A percentile compares a stretch with the other conserved stretches of the same genome.
Conservation (phyloP, 1,140 invertebrate genomes). For the Calliopsis andreniformis region DNA sequence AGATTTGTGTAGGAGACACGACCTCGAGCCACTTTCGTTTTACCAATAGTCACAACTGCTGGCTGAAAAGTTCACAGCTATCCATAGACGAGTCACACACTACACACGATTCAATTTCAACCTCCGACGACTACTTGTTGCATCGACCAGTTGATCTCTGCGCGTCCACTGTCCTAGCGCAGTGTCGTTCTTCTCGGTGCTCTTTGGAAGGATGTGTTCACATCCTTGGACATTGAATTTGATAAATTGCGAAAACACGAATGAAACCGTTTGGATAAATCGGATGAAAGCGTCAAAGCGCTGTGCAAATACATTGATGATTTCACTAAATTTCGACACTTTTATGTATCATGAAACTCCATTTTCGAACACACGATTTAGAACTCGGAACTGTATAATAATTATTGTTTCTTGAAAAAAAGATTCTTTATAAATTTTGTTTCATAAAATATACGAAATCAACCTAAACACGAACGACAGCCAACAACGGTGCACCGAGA, state of each 20-base stretch:
- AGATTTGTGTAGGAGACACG: slow-evolving; percentile 38
- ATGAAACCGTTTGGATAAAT: not conserved
- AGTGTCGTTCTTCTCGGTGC: not conserved
- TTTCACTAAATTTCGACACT: not conserved
- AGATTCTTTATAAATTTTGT: not conserved
- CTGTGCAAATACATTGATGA: not conserved
- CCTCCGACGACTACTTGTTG: slow-evolving; percentile 46
- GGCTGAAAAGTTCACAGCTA: not conserved
- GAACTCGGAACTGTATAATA: not conserved
- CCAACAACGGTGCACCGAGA: slow-evolving; percentile 57
- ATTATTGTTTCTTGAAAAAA: not conserved
- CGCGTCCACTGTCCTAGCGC: not conserved
- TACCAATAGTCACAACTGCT: not conserved
- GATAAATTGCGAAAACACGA: not conserved
- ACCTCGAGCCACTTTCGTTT: slow-evolving; percentile 59
- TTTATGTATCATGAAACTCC: not conserved
- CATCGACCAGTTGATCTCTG: slow-evolving; percentile 7
- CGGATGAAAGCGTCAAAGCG: not conserved
- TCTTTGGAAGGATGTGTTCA: not conserved
- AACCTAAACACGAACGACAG: no score
- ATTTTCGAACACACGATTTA: not conserved
- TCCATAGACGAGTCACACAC: not conserved
- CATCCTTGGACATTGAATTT: slow-evolving; percentile 7
- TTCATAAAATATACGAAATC: not conserved
- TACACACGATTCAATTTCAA: not conserved